Evolutionary conservation across 2,888 invertebrate species (phyloP).

Genomic region (Lasioglossum marginatum): DNA sequence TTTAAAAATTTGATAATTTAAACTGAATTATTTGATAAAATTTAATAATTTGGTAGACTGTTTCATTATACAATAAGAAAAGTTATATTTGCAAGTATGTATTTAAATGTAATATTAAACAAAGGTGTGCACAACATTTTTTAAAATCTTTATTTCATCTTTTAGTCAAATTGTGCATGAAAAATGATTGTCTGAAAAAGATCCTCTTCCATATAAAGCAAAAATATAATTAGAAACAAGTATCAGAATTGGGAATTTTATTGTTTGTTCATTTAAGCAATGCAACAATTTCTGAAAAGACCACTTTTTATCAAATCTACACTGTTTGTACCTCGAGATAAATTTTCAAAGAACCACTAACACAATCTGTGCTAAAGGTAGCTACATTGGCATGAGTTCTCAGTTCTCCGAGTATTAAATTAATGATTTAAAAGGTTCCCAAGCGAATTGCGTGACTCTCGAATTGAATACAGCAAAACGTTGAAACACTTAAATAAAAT

Average conservation of each 20-base stretch:
- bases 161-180: no score
- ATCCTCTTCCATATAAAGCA: no score
- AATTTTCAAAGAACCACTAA: not conserved
- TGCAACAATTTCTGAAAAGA: not conserved
- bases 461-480: not conserved
- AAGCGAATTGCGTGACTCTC: constrained; percentile 2
- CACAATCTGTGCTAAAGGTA: not conserved
- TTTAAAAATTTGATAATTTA: no score
- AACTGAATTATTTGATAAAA: no score
- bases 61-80: no score
- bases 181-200: no score
- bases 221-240: no score
- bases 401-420: not conserved
- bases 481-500: constrained; percentile 24
- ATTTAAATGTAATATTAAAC: no score
- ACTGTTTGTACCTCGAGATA: not conserved
- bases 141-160: no score
- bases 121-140: no score
- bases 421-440: constrained; percentile 5
- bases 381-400: not conserved
- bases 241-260: not conserved
- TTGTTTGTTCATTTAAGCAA: not conserved
- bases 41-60: no score
- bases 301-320: not conserved
- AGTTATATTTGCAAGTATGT: no score